Base-by-base conservation (phyloP, 1,140 invertebrate species). In the Caenorhabditis briggsae region DNA sequence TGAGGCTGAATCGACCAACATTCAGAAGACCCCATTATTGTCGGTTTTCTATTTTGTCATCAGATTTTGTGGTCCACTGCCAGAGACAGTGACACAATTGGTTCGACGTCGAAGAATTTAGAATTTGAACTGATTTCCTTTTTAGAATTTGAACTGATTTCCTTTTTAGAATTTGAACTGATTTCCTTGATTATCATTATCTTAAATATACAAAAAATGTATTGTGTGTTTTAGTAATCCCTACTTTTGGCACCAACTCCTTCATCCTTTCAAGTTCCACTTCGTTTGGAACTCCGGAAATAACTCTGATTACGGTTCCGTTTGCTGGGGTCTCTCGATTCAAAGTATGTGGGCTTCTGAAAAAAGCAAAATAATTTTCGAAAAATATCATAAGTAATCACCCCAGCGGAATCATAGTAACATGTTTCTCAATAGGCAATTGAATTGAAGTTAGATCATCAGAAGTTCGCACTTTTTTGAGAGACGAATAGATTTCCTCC, bases 381-480 rank as follows among this genome's bases (percentile, higher is more conserved):
- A 6, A 70, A 46, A 46, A 33, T 18, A 25, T 5, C 18, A 12
- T n/a, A 20, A 12, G 5, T 3, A 50, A 41, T 12, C 50, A 78
- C 70, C 70, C 70, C n/a, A 78, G 50, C 3, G 70, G 70, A 78
- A 78, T 78, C 70, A 78, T 78, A 23, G 70, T 78, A n/a, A 78
- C 46, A 78, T 78, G 70, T 6, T 78, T 78, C n/a, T 78, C 70
- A 78, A 78, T 78, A 53, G 70, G 50, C 6, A 78, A 14, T 78
- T 78, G 70, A 78, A 46, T 78, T 50, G 70, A 78, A 50, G 70
- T 78, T 50, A 78, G 14, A 50, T 78, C 70, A 23, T 78, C 70
- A 23, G 70, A n/a, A 23, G 70, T 78, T 53, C 70, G 46, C 18
- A 78, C 46, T 53, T 78, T 78, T 78, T 78, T 78, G 18, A 78